phyloP scores from a whole-genome alignment of 2,888 invertebrate species.

The Germaria angustata region DNA sequence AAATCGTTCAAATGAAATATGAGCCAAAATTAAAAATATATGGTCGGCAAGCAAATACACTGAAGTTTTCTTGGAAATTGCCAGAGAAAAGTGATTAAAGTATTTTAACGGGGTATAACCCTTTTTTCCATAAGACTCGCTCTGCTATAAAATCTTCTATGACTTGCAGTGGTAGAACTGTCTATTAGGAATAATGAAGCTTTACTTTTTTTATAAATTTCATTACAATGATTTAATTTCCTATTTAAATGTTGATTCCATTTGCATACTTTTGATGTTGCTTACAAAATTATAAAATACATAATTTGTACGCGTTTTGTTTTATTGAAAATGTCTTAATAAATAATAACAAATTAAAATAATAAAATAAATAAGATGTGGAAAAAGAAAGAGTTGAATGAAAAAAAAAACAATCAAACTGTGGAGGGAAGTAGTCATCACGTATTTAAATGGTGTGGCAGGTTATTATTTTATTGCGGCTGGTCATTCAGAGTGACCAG shows the following conservation, averaged over 20 bases:
- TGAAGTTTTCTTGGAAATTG: too few relatives aligned
- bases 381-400: not conserved
- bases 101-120: too few relatives aligned
- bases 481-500: not conserved
- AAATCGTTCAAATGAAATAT: not conserved
- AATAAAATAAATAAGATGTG: not conserved
- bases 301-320: conserved; percentile 3
- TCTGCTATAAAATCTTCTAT: too few relatives aligned
- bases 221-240: too few relatives aligned
- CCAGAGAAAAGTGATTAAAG: too few relatives aligned
- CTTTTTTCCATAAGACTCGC: too few relatives aligned
- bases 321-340: not conserved
- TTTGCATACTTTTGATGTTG: not conserved
- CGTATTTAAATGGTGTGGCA: conserved; percentile 14
- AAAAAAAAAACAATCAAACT: not conserved
- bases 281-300: conserved; percentile 21
- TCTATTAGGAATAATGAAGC: too few relatives aligned
- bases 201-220: too few relatives aligned
- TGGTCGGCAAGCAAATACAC: too few relatives aligned
- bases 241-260: not conserved
- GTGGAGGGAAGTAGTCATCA: conserved; percentile 30
- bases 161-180: too few relatives aligned
- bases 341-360: conserved; percentile 1
- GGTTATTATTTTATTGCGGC: conserved; percentile 2
- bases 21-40: not conserved